Evolutionary conservation across 2,113 vertebrate species (phyloP).

Genomic region (Triplophysa rosa): DNA sequence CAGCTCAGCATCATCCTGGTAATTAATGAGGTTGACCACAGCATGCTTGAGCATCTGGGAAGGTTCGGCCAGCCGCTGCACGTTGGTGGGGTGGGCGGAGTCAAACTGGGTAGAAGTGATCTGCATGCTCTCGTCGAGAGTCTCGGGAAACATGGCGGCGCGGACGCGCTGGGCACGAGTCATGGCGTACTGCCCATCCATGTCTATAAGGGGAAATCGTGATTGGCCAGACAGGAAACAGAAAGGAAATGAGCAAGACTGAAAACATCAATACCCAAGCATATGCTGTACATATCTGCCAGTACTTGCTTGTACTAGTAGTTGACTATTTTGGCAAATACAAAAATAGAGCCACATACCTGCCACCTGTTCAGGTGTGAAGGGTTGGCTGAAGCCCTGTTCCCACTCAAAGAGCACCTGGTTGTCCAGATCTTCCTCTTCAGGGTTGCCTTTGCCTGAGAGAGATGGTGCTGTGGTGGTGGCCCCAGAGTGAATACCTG

Average conservation of each 20-base stretch:
- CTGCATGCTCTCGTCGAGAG: conserved; percentile 94
- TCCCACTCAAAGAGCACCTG: conserved; percentile 96
- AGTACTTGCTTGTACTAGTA: too few relatives aligned
- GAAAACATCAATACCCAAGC: too few relatives aligned
- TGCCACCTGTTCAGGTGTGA: conserved; percentile 90
- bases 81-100: conserved; percentile 92
- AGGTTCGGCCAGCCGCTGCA: conserved; percentile 94
- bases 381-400: conserved; percentile 90
- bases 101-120: conserved; percentile 94
- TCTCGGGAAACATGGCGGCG: conserved; percentile 98
- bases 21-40: conserved; percentile 98
- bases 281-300: too few relatives aligned
- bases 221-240: not conserved
- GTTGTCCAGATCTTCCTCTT: conserved; percentile 93
- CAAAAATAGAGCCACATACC: conserved; percentile 69
- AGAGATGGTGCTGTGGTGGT: conserved; percentile 96
- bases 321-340: too few relatives aligned
- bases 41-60: conserved; percentile 99
- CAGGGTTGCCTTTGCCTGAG: conserved; percentile 95
- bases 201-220: conserved; percentile 72
- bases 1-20: conserved; percentile 97
- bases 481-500: conserved; percentile 98
- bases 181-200: conserved; percentile 98
- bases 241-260: not conserved
- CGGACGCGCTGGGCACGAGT: conserved; percentile 95